These are phyloP conservation scores for Larimichthys polyactis DNA, from an alignment of 2,113 vertebrate species.

Conservation along the genomic window DNA sequence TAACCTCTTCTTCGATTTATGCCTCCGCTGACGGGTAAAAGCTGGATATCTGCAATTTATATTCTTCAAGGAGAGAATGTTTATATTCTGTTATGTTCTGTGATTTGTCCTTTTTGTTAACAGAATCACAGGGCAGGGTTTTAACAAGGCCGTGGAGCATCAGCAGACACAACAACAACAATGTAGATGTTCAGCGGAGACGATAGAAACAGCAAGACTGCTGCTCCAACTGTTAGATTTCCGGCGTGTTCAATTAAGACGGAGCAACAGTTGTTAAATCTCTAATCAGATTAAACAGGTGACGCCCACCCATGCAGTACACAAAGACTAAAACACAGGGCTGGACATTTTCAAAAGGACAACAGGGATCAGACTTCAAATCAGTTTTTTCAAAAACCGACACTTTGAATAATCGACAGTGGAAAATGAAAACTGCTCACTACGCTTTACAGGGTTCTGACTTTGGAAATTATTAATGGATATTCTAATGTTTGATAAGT, in stretches of 20 bases:
- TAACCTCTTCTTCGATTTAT: constrained; percentile 10
- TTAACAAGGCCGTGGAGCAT: background rate
- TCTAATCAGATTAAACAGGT: background rate
- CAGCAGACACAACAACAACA: no score
- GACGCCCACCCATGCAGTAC: background rate
- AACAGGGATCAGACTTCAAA: background rate
- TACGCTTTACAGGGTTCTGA: background rate
- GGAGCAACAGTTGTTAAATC: background rate
- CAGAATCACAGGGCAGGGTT: background rate
- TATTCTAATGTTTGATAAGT: background rate
- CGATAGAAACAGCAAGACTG: background rate
- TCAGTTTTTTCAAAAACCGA: background rate
- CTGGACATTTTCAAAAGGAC: background rate
- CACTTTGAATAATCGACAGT: background rate
- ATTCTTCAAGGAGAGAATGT: background rate
- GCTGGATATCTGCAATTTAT: constrained; percentile 16
- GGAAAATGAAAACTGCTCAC: background rate
- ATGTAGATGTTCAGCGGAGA: no score
- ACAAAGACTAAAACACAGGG: background rate
- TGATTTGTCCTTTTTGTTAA: background rate
- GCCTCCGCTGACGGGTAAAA: background rate
- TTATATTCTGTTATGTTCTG: background rate
- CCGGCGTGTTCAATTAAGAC: background rate
- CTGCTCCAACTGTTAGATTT: background rate
- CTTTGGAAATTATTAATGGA: background rate